Evolutionary conservation across 1,140 invertebrate species (phyloP).

Genomic region (Drosophila aff.): DNA sequence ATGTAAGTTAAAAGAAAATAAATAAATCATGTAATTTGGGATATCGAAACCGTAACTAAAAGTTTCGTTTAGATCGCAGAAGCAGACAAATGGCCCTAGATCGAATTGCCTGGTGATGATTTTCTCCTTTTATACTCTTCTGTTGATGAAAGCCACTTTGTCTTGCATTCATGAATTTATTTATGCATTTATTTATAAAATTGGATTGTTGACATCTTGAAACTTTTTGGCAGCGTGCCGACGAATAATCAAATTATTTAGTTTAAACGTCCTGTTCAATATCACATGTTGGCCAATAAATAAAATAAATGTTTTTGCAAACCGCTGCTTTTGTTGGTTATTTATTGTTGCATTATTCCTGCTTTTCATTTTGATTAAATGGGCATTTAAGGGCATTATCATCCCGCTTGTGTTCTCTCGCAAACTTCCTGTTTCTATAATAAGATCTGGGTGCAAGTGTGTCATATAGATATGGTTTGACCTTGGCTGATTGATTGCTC

Average conservation of each 20-base stretch:
- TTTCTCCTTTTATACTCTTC: neutral
- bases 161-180: conserved; percentile 1
- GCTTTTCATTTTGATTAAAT: conserved; percentile 40
- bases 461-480: conserved; percentile 17
- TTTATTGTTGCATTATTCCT: conserved; percentile 2
- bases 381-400: conserved; percentile 50
- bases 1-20: neutral
- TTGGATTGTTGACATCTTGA: conserved; percentile 54
- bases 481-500: neutral
- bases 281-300: conserved; percentile 19
- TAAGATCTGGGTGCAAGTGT: conserved; percentile 14
- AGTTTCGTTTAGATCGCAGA: neutral
- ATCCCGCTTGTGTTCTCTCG: conserved; percentile 10
- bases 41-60: neutral
- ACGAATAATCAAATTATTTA: conserved; percentile 37
- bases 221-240: conserved; percentile 61
- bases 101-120: neutral
- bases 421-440: conserved; percentile 44
- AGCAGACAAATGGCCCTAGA: neutral
- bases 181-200: conserved; percentile 15
- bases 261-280: conserved; percentile 55
- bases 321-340: conserved; percentile 20
- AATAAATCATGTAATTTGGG: neutral
- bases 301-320: conserved; percentile 15
- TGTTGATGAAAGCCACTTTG: neutral